Evolutionary conservation across 2,888 invertebrate genomes (phyloP).

Genomic region (Meliscaeva auricollis): DNA sequence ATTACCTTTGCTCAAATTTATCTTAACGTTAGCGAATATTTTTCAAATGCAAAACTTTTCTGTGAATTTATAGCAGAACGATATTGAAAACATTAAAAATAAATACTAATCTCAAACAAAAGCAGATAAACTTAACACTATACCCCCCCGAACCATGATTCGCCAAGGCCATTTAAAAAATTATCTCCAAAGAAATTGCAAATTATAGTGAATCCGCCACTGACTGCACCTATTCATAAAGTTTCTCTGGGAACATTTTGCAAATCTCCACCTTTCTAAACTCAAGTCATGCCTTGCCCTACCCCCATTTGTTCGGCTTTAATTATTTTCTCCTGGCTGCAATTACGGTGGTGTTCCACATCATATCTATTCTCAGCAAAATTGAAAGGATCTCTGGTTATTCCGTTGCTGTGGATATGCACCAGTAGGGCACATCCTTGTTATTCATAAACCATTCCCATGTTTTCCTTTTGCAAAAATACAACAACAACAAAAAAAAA

Average conservation of each 20-base stretch:
- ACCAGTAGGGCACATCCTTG: constrained; percentile 66
- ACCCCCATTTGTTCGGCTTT: constrained; percentile 53
- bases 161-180: not conserved
- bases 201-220: constrained; percentile 4
- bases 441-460: constrained; percentile 71
- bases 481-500: not conserved
- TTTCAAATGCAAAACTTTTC: no score
- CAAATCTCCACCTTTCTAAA: constrained; percentile 43
- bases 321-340: constrained; percentile 73
- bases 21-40: no score
- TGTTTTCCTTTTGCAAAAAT: constrained; percentile 49
- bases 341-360: constrained; percentile 72
- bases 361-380: constrained; percentile 69
- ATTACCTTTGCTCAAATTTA: no score
- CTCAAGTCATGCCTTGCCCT: not conserved
- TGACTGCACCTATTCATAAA: constrained; percentile 64
- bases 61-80: not conserved
- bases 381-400: constrained; percentile 70
- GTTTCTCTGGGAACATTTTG: constrained; percentile 57
- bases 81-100: not conserved
- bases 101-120: not conserved
- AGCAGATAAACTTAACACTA: not conserved
- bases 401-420: constrained; percentile 32
- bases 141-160: not conserved
- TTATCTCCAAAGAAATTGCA: not conserved